Conservation (phyloP, 2,888 invertebrate genomes). For the Parnassius mnemosyne region DNA sequence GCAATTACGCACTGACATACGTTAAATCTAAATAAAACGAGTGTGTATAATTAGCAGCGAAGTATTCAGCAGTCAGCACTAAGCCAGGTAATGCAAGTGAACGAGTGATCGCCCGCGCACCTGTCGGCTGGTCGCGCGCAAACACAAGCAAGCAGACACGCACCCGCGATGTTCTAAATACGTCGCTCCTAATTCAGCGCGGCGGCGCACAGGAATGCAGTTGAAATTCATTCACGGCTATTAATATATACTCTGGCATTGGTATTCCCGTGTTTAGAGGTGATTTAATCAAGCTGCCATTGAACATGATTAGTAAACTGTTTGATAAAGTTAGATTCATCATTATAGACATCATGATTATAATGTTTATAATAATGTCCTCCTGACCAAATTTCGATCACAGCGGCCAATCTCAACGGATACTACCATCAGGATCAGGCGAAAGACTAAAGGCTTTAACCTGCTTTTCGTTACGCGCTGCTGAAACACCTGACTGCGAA, state of each 20-base stretch:
- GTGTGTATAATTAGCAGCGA: not conserved
- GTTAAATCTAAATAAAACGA: not conserved
- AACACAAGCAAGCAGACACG: slow-evolving; percentile 1
- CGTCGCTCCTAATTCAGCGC: slow-evolving; percentile 8
- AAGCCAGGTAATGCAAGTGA: slow-evolving; percentile 6
- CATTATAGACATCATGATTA: too few relatives aligned
- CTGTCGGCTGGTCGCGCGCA: slow-evolving; percentile 2
- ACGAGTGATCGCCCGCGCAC: slow-evolving; percentile 5
- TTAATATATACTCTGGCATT: not conserved
- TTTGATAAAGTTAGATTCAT: too few relatives aligned
- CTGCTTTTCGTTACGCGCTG: too few relatives aligned
- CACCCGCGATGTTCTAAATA: slow-evolving; percentile 22
- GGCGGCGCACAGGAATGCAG: slow-evolving; percentile 16
- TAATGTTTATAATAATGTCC: too few relatives aligned
- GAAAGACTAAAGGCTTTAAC: too few relatives aligned
- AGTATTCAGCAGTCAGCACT: not conserved
- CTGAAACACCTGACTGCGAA: too few relatives aligned
- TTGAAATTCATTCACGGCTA: slow-evolving; percentile 12
- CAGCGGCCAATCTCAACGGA: too few relatives aligned
- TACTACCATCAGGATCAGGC: too few relatives aligned
- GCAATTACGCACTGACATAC: not conserved
- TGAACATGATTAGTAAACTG: too few relatives aligned
- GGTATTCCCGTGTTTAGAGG: not conserved
- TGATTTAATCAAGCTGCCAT: not conserved
- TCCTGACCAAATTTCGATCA: too few relatives aligned